Percentiles rank a stretch among this genome's conserved stretches.
Evolutionary conservation across 2,888 invertebrate genomes (phyloP).

Genomic region (Phoenoteleia sp.): DNA sequence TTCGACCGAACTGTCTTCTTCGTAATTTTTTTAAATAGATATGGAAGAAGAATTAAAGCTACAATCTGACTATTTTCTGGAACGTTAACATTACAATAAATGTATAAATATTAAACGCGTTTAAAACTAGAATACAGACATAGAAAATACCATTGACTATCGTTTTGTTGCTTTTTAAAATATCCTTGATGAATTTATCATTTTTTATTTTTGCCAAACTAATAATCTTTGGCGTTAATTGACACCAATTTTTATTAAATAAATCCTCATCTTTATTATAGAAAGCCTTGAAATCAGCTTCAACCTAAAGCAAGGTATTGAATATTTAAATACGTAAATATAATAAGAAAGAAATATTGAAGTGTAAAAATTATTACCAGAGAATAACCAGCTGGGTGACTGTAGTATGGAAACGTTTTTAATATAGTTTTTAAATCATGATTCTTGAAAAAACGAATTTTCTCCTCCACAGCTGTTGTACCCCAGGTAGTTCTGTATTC

Average conservation of each 20-base stretch:
- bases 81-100: neutral
- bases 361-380: conserved; percentile 22
- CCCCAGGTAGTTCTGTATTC: neutral
- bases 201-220: neutral
- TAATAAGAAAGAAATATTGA: neutral
- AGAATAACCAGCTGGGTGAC: conserved; percentile 28
- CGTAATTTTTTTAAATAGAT: conserved; percentile 37
- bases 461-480: conserved; percentile 16
- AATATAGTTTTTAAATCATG: neutral
- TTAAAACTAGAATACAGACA: too few species aligned
- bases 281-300: neutral
- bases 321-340: too few species aligned
- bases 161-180: neutral
- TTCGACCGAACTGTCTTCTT: conserved; percentile 45
- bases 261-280: neutral
- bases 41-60: conserved; percentile 43
- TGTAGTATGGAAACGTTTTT: neutral
- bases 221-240: neutral
- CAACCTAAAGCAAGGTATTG: neutral
- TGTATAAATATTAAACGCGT: too few species aligned
- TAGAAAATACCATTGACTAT: neutral
- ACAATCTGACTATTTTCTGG: neutral
- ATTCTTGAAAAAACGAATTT: conserved; percentile 6
- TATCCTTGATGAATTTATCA: conserved; percentile 21
- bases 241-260: neutral